Base-by-base conservation (phyloP, 1,140 invertebrate species). In the Drosophila guanche region DNA sequence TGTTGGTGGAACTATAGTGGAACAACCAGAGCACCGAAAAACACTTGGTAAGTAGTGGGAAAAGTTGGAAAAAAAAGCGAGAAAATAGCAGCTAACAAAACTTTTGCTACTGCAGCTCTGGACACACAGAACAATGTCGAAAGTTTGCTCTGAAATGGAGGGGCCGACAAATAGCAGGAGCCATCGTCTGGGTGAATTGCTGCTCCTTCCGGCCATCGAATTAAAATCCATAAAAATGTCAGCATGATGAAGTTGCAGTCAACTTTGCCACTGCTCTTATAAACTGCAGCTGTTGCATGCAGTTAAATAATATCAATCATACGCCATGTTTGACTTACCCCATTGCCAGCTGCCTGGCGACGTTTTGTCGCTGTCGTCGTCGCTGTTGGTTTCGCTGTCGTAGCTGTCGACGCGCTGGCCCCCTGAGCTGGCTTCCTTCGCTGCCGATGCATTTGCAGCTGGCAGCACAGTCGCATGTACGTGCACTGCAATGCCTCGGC, bases 401-500 rank as follows among this genome's bases (percentile, higher is more conserved):
- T n/a, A 20, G 43, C 12, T 54, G 67, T 52, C 5, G 54, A 41
- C 14, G 47, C 7, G 14, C 20, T 40, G 29, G 43, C 48, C 23
- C 29, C 3, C 10, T 37, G 42, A 27, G 40, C 27, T 51, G 69
- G 43, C 37, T 59, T 50, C 37, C 59, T 47, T 14, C 53, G 29
- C 27, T 57, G 27, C 33, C 48, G 16, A 23, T 58, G 53, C 25
- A 55, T 58, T 80, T 90, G 89, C 73, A 92, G 78, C 46, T 92
- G 91, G 84, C 94, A 94, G 80, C 94, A 95, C 5, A 95, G 91
- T 72, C 93, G 94, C 42, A 94, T 93, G 91, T 96, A 97, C 5
- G 93, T 93, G 77, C 94, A 93, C 77, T 95, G 94, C 65, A 96
- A 95, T 1, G 94, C 93, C 27, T 94, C 93, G 14, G 96, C 96